Evolutionary conservation across 1,140 invertebrate species (phyloP), one percentile per base, ranked within the genome.

Genomic region (Myzus persicae): DNA sequence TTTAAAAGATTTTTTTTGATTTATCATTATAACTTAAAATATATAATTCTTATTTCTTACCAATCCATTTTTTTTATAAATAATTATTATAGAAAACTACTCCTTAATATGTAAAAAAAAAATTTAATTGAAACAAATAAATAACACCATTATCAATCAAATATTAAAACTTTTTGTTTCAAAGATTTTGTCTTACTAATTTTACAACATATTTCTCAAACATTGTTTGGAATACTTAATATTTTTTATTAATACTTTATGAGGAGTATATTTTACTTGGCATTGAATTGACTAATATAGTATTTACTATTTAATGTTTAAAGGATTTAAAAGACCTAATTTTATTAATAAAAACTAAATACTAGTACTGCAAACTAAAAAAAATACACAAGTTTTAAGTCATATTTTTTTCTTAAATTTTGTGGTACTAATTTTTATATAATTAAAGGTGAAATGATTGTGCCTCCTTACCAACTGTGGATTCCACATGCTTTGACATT

Each of bases 401-500:
- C 44, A 85, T 14, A 38, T 20, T 31, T 40, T 40, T 89, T 54
- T 26, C 11, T 42, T 89, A 18, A 26, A 40, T 54, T 51, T 22
- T 18, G 3, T 54, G 1, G 18, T 26, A 40, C 31, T 89, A 14
- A 11, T 89, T 67, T 42, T 18, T 67, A 67, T 42, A 8, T 42
- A 42, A 90, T 94, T 93, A 59, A 92, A 93, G 90, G 91, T 90
- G 38, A 59, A 7, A 18, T 93, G 26, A 24, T n/a, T 81, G 31
- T 93, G 22, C 95, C 96, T 1, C 95, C 95, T 44, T 97, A 97
- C 94, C 95, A 96, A 42, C 96, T 99, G 94, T 95, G 95, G 40
- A 96, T 99, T 82, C 98, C 98, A 5, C 98, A 99, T 95, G 97
- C 97, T 90, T 95, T 99, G 59, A 96, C 98, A 9, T 95, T 99